phyloP scores from a whole-genome alignment of 1,140 invertebrate species.

The Atta cephalotes region DNA sequence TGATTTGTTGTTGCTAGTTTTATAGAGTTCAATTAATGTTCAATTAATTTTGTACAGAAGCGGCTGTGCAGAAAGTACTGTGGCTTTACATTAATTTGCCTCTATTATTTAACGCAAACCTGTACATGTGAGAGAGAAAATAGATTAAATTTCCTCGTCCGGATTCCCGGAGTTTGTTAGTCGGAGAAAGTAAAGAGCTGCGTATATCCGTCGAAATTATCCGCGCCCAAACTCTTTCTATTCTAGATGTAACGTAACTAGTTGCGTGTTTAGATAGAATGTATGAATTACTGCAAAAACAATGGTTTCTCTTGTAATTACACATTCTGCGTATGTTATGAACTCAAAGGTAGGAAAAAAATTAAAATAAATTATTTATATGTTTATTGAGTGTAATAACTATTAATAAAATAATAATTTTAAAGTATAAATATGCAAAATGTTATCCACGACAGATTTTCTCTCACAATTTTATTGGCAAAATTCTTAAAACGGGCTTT shows the following conservation, averaged over 20 bases:
- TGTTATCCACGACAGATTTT: not conserved
- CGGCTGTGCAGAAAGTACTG: not conserved
- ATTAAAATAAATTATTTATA: not conserved
- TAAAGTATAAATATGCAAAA: not conserved
- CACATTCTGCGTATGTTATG: not conserved
- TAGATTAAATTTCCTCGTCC: slow-evolving; percentile 6
- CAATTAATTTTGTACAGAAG: not conserved
- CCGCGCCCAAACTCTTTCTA: slow-evolving; percentile 33
- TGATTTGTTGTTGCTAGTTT: too few species aligned
- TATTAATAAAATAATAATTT: not conserved
- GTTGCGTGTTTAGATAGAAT: not conserved
- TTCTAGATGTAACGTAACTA: slow-evolving; percentile 19
- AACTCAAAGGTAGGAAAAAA: not conserved
- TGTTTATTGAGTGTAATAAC: not conserved
- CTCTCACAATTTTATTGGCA: not conserved
- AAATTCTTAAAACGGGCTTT: not conserved
- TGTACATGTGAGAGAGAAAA: not conserved
- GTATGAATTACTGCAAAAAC: not conserved
- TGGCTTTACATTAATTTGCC: not conserved
- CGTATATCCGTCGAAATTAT: slow-evolving; percentile 55
- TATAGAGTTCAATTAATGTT: too few species aligned
- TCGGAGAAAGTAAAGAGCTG: slow-evolving; percentile 53
- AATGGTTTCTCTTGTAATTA: not conserved
- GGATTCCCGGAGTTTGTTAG: slow-evolving; percentile 3
- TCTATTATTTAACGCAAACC: not conserved